Conservation (phyloP, 2,113 vertebrate genomes). For the Antennarius striatus region DNA sequence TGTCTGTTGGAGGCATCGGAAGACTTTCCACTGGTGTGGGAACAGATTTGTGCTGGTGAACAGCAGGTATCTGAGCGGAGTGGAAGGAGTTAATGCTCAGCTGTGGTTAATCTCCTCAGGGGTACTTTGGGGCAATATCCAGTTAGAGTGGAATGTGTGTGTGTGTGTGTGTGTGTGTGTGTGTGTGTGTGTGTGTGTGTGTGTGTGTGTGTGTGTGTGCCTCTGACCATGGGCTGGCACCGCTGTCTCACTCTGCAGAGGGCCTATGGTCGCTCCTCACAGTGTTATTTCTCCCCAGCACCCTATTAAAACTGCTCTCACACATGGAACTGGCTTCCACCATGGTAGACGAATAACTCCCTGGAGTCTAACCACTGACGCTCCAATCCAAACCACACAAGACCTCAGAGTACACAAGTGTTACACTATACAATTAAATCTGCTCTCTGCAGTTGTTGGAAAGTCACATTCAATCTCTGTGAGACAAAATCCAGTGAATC, state of each 20-base stretch:
- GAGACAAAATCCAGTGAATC: conserved; percentile 17
- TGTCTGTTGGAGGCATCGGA: neutral
- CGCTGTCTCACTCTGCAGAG: conserved; percentile 63
- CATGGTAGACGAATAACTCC: conserved; percentile 57
- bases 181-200: conserved; percentile 72
- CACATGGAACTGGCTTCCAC: conserved; percentile 64
- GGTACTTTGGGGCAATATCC: conserved; percentile 75
- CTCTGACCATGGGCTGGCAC: conserved; percentile 70
- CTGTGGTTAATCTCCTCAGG: conserved; percentile 72
- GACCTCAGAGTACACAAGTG: conserved; percentile 55
- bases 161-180: conserved; percentile 63
- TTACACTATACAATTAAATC: conserved; percentile 40
- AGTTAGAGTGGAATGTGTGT: conserved; percentile 74
- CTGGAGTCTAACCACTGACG: conserved; percentile 57
- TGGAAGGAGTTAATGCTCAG: conserved; percentile 73
- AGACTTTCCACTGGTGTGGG: conserved; percentile 6
- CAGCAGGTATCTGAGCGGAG: conserved; percentile 47
- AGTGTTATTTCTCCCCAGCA: conserved; percentile 70
- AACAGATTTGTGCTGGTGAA: conserved; percentile 36
- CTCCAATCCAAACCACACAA: conserved; percentile 60
- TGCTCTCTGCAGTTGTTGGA: conserved; percentile 37
- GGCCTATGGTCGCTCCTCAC: conserved; percentile 61
- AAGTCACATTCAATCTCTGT: conserved; percentile 21
- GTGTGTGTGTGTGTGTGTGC: conserved; percentile 54
- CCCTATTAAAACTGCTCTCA: conserved; percentile 71